Conservation (phyloP, 2,888 invertebrate genomes). For the Anticlea derivata region DNA sequence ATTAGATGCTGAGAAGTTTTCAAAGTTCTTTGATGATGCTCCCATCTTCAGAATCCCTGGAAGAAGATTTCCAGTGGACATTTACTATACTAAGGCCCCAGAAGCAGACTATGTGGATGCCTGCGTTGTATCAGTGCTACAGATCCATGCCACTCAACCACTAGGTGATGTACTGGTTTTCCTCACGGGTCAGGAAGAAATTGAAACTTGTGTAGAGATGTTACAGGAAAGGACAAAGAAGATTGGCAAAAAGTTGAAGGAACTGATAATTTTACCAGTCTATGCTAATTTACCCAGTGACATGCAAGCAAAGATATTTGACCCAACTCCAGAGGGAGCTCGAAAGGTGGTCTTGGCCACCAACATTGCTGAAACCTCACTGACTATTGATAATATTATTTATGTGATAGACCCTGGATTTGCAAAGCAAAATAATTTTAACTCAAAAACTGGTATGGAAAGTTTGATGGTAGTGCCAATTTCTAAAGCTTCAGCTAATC, state of each 20-base stretch:
- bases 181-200: conserved; percentile 96
- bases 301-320: conserved; percentile 99
- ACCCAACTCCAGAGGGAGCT: conserved; percentile 97
- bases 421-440: conserved; percentile 99
- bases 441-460: conserved; percentile 99
- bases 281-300: conserved; percentile 99
- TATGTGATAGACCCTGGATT: conserved; percentile 99
- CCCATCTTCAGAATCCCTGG: conserved; percentile 99
- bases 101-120: conserved; percentile 99
- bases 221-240: conserved; percentile 95
- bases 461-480: conserved; percentile 99
- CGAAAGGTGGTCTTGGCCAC: conserved; percentile 98
- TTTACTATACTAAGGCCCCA: conserved; percentile 99
- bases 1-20: conserved; percentile 98
- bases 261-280: conserved; percentile 96
- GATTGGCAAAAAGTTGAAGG: conserved; percentile 96
- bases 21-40: conserved; percentile 98
- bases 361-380: conserved; percentile 99
- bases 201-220: conserved; percentile 95
- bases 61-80: conserved; percentile 98
- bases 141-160: conserved; percentile 99
- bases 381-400: conserved; percentile 99
- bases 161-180: conserved; percentile 98
- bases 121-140: conserved; percentile 97
- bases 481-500: conserved; percentile 98